Evolutionary conservation across 2,888 invertebrate genomes (phyloP).

Genomic region (Xanthia togata): DNA sequence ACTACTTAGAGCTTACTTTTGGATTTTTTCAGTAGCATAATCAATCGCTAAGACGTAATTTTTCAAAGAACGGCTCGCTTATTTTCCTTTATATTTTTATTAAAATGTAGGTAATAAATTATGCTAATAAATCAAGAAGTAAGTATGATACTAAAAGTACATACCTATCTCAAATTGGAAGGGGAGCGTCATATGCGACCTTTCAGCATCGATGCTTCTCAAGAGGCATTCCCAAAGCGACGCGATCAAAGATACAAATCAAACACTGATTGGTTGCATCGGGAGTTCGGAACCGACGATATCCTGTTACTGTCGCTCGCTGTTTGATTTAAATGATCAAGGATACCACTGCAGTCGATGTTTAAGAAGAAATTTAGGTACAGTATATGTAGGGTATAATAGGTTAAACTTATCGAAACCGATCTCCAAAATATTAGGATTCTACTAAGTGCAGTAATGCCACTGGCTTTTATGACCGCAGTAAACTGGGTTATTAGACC

Average conservation of each 20-base stretch:
- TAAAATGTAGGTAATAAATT: background rate
- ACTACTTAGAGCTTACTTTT: too few species aligned
- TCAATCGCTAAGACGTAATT: background rate
- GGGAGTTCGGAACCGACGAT: conserved; percentile 76
- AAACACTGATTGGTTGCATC: conserved; percentile 76
- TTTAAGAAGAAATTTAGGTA: conserved; percentile 2
- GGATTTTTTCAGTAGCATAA: background rate
- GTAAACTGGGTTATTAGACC: background rate
- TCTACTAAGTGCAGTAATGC: background rate
- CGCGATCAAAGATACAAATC: conserved; percentile 66
- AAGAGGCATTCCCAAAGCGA: conserved; percentile 52
- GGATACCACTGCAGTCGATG: conserved; percentile 13
- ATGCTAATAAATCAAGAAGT: conserved; percentile 40
- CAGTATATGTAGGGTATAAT: background rate
- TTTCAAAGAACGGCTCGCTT: background rate
- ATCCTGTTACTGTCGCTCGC: conserved; percentile 65
- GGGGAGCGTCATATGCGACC: conserved; percentile 14
- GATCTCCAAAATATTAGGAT: background rate
- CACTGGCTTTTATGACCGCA: background rate
- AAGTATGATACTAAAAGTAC: conserved; percentile 36
- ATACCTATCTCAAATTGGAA: conserved; percentile 6
- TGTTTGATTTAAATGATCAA: conserved; percentile 52
- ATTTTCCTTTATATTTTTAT: background rate
- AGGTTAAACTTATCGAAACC: background rate
- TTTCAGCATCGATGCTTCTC: conserved; percentile 19